Conservation (phyloP, 2,888 invertebrate species). For the Hemistola chrysoprasaria region DNA sequence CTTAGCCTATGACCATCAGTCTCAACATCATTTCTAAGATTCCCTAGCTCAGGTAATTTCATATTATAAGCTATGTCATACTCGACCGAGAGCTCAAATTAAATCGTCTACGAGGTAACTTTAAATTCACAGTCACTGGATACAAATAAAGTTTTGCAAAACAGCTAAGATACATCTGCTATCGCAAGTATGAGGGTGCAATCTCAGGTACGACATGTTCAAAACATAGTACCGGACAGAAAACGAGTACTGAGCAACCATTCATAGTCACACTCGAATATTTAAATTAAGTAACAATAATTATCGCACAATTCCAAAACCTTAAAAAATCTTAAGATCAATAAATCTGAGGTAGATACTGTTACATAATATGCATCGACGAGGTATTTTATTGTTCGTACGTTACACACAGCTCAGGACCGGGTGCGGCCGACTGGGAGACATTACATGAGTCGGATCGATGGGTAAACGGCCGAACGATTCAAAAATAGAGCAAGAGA, state of each 20-base stretch:
- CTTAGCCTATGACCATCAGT: slow-evolving; percentile 80
- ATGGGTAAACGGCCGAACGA: slow-evolving; percentile 24
- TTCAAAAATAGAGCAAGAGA: slow-evolving; percentile 33
- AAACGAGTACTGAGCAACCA: slow-evolving; percentile 70
- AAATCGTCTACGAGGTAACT: slow-evolving; percentile 75
- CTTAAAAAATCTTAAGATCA: slow-evolving; percentile 80
- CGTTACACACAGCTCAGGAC: slow-evolving; percentile 50
- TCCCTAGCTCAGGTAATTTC: slow-evolving; percentile 68
- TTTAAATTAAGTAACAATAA: slow-evolving; percentile 80
- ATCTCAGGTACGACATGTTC: slow-evolving; percentile 59
- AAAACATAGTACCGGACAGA: slow-evolving; percentile 63
- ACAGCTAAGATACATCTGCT: slow-evolving; percentile 57
- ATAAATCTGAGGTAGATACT: slow-evolving; percentile 78
- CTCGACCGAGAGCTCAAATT: slow-evolving; percentile 68
- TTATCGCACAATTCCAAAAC: slow-evolving; percentile 74
- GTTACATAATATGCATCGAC: slow-evolving; percentile 77
- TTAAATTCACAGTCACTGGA: slow-evolving; percentile 72
- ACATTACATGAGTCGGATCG: slow-evolving; percentile 18
- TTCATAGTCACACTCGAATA: slow-evolving; percentile 68
- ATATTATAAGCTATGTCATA: slow-evolving; percentile 67
- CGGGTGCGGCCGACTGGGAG: slow-evolving; percentile 40
- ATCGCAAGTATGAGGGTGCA: slow-evolving; percentile 54
- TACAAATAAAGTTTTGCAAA: slow-evolving; percentile 55
- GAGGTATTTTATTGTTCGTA: slow-evolving; percentile 75
- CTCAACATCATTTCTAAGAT: slow-evolving; percentile 74